Conservation (phyloP, 1,140 invertebrate species). For the Zaprionus lachaisei region DNA sequence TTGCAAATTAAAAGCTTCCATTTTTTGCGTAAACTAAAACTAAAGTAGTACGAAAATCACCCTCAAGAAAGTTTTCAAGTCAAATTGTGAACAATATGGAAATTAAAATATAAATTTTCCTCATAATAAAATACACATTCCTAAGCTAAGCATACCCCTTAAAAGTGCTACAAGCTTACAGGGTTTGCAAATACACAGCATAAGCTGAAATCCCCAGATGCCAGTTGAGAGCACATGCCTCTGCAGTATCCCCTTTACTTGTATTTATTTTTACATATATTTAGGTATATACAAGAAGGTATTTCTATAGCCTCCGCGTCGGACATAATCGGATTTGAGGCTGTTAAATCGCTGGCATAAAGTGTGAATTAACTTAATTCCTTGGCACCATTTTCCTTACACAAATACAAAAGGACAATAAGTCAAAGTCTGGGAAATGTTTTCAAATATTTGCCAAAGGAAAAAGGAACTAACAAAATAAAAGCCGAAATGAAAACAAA, state of each 20-base stretch:
- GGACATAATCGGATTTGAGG: neutral
- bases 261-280: neutral
- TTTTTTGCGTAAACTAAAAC: too few species aligned
- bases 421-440: slow-evolving; percentile 6
- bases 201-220: slow-evolving; percentile 3
- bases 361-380: neutral
- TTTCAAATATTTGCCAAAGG: slow-evolving; percentile 30
- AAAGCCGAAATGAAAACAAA: slow-evolving; percentile 22
- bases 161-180: neutral
- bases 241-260: neutral
- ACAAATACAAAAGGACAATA: slow-evolving; percentile 15
- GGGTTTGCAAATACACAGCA: neutral
- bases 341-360: neutral
- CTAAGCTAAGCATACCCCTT: neutral
- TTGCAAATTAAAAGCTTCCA: too few species aligned
- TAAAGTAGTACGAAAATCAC: too few species aligned
- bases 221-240: neutral
- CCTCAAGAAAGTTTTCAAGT: too few species aligned
- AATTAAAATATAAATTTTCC: too few species aligned
- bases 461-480: neutral
- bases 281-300: neutral
- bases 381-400: neutral
- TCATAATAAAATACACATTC: neutral
- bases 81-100: too few species aligned
- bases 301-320: neutral